Conservation (phyloP, 2,797 vertebrate genomes). For the Anas capensis region DNA sequence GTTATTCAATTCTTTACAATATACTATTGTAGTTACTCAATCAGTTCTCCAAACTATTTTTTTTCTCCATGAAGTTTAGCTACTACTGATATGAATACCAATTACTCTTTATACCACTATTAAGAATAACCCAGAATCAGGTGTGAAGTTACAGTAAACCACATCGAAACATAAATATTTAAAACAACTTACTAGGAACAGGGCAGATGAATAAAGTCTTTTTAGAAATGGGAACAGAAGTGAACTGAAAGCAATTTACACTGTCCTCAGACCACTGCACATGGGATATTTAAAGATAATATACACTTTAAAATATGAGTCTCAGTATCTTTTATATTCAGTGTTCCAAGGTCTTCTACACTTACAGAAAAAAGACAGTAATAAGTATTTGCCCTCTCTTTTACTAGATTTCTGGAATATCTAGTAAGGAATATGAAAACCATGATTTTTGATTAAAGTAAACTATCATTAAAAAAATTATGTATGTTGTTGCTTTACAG, state of each 20-base stretch:
- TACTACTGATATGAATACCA: neutral
- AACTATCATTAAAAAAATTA: neutral
- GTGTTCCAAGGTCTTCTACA: neutral
- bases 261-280: neutral
- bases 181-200: neutral
- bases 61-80: neutral
- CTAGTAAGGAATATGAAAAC: neutral
- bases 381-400: neutral
- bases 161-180: neutral
- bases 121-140: neutral
- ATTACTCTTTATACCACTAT: neutral
- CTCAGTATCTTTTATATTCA: neutral
- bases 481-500: neutral
- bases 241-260: neutral
- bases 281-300: neutral
- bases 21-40: neutral
- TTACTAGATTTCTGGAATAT: neutral
- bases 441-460: neutral
- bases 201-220: neutral
- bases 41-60: neutral
- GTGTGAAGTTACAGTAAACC: neutral
- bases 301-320: neutral
- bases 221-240: neutral
- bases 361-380: neutral
- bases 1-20: neutral